Conservation (phyloP, 2,797 vertebrate species). For the Choloepus didactylus region DNA sequence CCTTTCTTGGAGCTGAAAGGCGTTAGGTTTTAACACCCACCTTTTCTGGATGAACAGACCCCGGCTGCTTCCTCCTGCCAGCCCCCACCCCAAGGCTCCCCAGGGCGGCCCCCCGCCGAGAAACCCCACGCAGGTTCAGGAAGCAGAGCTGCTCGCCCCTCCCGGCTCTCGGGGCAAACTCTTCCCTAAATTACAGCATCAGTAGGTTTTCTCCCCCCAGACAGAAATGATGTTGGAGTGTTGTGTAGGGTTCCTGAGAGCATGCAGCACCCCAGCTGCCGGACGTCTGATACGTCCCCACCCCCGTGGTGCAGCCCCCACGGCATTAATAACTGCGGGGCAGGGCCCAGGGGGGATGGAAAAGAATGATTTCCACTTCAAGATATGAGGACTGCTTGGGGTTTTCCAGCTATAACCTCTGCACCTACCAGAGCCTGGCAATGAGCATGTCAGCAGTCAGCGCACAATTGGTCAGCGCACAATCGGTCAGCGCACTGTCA, state of each 20-base stretch:
- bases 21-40: neutral
- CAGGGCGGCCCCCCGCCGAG: neutral
- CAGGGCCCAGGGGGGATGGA: no score
- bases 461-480: no score
- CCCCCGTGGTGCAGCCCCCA: rapidly evolving
- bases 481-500: no score
- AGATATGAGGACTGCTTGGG: no score
- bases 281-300: no score
- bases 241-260: rapidly evolving
- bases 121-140: no score
- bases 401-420: no score
- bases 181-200: rapidly evolving
- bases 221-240: rapidly evolving
- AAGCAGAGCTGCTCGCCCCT: neutral
- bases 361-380: no score
- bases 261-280: rapidly evolving
- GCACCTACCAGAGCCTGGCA: no score
- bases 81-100: neutral
- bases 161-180: neutral
- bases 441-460: no score
- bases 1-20: rapidly evolving
- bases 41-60: rapidly evolving
- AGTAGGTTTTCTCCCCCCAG: rapidly evolving
- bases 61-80: no score
- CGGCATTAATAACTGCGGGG: no score